A percentile compares a stretch with the other conserved stretches of the same genome.
phyloP scores from a whole-genome alignment of 92 coral and sea anemone species.

The Isaurus tuberculatus region DNA sequence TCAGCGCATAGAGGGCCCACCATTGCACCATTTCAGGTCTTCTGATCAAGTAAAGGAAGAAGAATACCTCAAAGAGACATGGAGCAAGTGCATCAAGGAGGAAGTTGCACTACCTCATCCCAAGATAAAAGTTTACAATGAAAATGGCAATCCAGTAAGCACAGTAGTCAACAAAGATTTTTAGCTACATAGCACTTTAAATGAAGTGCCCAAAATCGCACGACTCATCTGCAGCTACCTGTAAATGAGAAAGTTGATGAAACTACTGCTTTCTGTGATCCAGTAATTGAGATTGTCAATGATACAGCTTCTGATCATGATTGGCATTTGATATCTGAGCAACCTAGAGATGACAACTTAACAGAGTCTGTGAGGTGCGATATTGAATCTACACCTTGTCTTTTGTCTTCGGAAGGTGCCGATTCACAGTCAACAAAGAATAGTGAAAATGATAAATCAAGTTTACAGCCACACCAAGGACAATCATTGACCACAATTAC shows the following conservation, averaged over 20 bases:
- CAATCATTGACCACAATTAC: not conserved
- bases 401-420: not conserved
- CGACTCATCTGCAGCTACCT: not conserved
- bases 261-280: too few relatives aligned
- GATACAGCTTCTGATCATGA: too few relatives aligned
- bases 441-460: not conserved
- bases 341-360: too few relatives aligned
- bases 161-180: not conserved
- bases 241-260: not conserved
- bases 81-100: conserved; percentile 8
- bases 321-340: too few relatives aligned
- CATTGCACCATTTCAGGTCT: conserved; percentile 41
- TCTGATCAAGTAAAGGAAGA: conserved; percentile 16
- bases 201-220: not conserved
- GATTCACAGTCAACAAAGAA: not conserved
- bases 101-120: conserved; percentile 28
- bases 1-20: not conserved
- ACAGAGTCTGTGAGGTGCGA: not conserved
- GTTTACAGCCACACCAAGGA: not conserved
- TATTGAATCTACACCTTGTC: not conserved
- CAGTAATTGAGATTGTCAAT: too few relatives aligned
- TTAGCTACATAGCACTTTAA: not conserved
- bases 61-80: conserved; percentile 1
- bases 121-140: not conserved
- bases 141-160: not conserved